phyloP scores from a whole-genome alignment of 2,888 invertebrate species.

The Agrochola lychnidis region DNA sequence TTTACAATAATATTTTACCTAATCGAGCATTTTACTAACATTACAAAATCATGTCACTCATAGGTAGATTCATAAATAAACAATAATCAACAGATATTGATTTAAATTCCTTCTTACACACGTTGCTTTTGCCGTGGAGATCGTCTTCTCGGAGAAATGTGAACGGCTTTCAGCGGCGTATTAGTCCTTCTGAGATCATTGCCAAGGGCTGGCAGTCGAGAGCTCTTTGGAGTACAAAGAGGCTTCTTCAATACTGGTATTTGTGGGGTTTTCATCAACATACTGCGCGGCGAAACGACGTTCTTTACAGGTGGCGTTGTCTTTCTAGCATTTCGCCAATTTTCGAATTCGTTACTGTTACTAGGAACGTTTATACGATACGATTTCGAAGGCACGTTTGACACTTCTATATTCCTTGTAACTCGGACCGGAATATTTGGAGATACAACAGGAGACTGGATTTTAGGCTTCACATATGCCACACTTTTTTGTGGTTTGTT shows the following conservation, averaged over 20 bases:
- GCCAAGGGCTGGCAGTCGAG: conserved; percentile 85
- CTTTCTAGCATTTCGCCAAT: conserved; percentile 77
- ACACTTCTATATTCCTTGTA: conserved; percentile 65
- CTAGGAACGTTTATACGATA: conserved; percentile 68
- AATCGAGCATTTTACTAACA: conserved; percentile 60
- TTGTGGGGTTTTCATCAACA: conserved; percentile 77
- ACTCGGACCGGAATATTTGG: conserved; percentile 71
- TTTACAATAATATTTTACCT: conserved; percentile 71
- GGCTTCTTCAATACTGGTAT: conserved; percentile 91
- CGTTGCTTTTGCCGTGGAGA: conserved; percentile 83
- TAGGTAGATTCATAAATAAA: conserved; percentile 57
- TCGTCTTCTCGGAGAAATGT: conserved; percentile 84
- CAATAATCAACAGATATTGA: conserved; percentile 45
- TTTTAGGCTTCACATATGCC: conserved; percentile 78
- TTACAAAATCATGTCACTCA: conserved; percentile 63
- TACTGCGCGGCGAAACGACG: conserved; percentile 80
- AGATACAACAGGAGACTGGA: conserved; percentile 67
- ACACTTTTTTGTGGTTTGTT: conserved; percentile 76
- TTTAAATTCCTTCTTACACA: conserved; percentile 56
- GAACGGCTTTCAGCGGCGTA: conserved; percentile 91
- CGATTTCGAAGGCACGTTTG: conserved; percentile 66
- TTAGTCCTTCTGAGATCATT: conserved; percentile 86
- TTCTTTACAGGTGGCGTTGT: conserved; percentile 80
- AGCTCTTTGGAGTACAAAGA: conserved; percentile 90
- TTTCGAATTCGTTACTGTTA: conserved; percentile 74